Evolutionary conservation across 2,797 vertebrate genomes (phyloP).

Genomic region (Coccyzus lansbergi): DNA sequence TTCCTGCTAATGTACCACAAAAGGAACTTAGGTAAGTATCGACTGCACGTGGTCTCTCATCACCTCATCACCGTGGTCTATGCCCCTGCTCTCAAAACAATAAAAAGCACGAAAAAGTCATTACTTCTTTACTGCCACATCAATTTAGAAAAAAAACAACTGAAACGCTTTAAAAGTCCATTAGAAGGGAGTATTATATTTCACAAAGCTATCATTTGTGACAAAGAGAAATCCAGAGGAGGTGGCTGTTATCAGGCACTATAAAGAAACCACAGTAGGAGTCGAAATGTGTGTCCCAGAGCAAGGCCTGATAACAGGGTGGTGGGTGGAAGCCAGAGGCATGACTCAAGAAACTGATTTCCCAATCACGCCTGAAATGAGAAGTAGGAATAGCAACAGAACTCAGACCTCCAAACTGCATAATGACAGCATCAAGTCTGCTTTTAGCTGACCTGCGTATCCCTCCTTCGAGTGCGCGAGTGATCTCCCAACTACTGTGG

Average conservation of each 20-base stretch:
- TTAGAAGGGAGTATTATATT: conserved; percentile 6
- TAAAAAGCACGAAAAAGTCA: not conserved
- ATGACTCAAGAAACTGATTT: not conserved
- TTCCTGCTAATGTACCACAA: not conserved
- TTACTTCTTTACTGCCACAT: not conserved
- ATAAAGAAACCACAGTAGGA: not conserved
- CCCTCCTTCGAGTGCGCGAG: not conserved
- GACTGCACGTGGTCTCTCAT: not conserved
- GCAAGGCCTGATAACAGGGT: not conserved
- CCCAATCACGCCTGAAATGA: not conserved
- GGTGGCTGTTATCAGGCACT: not conserved
- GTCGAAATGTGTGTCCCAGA: not conserved
- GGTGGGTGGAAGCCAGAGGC: not conserved
- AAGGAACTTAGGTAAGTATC: not conserved
- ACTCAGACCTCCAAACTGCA: not conserved
- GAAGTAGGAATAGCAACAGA: not conserved
- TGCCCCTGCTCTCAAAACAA: not conserved
- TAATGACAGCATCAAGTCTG: not conserved
- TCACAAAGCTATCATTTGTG: not conserved
- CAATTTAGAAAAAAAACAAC: not conserved
- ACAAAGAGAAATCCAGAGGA: conserved; percentile 1
- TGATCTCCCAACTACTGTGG: not conserved
- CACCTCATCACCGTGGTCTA: not conserved
- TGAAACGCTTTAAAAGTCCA: not conserved
- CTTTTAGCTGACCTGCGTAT: not conserved